Percentiles rank a stretch among this genome's conserved stretches.
phyloP scores from a whole-genome alignment of 2,113 vertebrate species.

The Columba janthina region DNA sequence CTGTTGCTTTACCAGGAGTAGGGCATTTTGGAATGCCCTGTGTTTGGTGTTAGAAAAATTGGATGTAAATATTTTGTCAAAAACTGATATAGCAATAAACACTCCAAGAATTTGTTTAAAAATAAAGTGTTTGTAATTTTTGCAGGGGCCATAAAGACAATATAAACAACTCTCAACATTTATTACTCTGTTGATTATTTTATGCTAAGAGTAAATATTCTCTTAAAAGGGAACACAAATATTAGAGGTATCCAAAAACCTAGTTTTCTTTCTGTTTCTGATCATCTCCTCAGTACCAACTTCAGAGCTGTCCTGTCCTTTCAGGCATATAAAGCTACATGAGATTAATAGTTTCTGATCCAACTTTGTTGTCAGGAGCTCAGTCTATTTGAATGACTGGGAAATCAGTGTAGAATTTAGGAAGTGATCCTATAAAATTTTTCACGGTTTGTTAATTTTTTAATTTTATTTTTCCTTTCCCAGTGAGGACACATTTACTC shows the following conservation, averaged over 20 bases:
- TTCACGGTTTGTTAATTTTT: neutral
- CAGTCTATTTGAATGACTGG: neutral
- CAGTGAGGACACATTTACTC: neutral
- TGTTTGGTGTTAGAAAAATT: neutral
- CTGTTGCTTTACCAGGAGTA: neutral
- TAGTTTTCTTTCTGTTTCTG: neutral
- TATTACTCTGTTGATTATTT: neutral
- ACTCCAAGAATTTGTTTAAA: neutral
- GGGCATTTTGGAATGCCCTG: neutral
- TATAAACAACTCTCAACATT: neutral
- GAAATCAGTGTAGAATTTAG: neutral
- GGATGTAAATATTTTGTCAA: neutral
- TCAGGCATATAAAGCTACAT: neutral
- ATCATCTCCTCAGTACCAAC: neutral
- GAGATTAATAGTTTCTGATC: rapidly evolving
- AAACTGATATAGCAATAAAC: neutral
- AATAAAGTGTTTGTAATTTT: neutral
- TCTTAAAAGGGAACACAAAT: neutral
- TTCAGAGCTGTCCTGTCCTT: neutral
- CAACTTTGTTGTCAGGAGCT: neutral
- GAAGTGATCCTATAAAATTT: neutral
- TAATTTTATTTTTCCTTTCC: neutral
- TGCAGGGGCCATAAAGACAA: neutral
- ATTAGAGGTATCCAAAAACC: neutral
- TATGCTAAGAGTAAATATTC: neutral